phyloP scores from a whole-genome alignment of 37 sponge, comb jelly and placozoan species.

The Theonella swinhoei region DNA sequence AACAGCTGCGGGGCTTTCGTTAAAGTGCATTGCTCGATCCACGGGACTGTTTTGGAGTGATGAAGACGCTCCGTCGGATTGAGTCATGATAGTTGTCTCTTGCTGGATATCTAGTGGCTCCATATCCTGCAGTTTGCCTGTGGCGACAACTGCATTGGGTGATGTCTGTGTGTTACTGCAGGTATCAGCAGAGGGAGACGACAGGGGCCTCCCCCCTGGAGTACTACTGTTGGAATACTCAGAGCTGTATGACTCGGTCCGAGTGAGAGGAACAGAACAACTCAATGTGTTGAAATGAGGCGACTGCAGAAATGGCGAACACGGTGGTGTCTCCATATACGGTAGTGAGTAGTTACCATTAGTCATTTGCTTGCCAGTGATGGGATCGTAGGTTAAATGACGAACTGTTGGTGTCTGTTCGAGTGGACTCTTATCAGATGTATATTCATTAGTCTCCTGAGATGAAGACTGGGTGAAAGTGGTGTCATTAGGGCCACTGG shows the following conservation, averaged over 20 bases:
- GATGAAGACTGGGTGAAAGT: not conserved
- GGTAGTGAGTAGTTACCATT: not conserved
- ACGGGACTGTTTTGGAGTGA: not conserved
- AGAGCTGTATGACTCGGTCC: constrained; percentile 26
- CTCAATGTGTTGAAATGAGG: constrained; percentile 15
- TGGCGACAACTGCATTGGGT: not conserved
- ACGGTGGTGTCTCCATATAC: constrained; percentile 50
- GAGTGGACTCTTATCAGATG: not conserved
- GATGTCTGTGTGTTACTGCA: too few species aligned
- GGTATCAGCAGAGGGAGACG: not conserved
- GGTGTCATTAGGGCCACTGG: not conserved
- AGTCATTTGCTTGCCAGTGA: constrained; percentile 1
- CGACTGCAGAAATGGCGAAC: constrained; percentile 48
- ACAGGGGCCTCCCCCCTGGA: constrained; percentile 3
- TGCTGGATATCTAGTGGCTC: not conserved
- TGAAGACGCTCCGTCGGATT: not conserved
- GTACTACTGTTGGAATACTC: not conserved
- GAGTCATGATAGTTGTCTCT: not conserved
- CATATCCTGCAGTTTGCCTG: not conserved
- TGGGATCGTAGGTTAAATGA: not conserved
- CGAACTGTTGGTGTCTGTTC: not conserved
- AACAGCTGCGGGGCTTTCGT: not conserved
- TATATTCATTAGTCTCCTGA: not conserved
- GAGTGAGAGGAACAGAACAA: constrained; percentile 10
- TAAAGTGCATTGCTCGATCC: not conserved